Evolutionary conservation across 2,113 vertebrate species (phyloP), one percentile per base, ranked within the genome.

Genomic region (Psilopsiagon aurifrons): DNA sequence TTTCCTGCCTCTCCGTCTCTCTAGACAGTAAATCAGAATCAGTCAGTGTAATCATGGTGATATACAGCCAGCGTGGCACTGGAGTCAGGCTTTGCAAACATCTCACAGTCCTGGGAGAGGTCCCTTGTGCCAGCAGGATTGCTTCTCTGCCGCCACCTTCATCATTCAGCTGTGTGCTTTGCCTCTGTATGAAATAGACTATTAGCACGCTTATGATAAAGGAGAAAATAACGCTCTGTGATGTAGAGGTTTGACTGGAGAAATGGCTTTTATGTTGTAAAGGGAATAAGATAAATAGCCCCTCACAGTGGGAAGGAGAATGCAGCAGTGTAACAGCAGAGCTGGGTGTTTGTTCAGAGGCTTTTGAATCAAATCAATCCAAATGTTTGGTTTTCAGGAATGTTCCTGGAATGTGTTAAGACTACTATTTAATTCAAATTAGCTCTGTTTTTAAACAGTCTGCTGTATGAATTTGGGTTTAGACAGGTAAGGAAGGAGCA

Each of bases 241-340:
- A 81, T 28, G 39, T 41, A 39, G 76, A 88, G 68, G 33, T 68
- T 83, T 88, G 76, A 77, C 76, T 90, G 92, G 46, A 96, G 92
- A 92, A 94, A 78, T 51, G 85, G 68, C 59, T 94, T 93, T 92
- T 81, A 16, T 86, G 51, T 83, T 80, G 75, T 55, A 55, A 80
- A 22, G 77, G 44, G 89, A 91, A 83, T 37, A 75, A 94, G 76
- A 88, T 93, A 67, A 96, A 95, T 90, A 93, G 23, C 20, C 44
- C 59, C 41, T 41, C 20, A n/a, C 85, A 43, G 64, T 19, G 79
- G 47, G 62, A 73, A 94, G 71, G 68, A 10, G 2, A 62, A 70
- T 92, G 66, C 64, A 28, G 54, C 17, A 7, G 54, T 66, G 63
- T 37, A 76, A 43, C 11, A 41, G 54, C 54, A 60, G 75, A 77